Base-by-base conservation (phyloP, 2,888 invertebrate species). In the Drosophila bunnanda region DNA sequence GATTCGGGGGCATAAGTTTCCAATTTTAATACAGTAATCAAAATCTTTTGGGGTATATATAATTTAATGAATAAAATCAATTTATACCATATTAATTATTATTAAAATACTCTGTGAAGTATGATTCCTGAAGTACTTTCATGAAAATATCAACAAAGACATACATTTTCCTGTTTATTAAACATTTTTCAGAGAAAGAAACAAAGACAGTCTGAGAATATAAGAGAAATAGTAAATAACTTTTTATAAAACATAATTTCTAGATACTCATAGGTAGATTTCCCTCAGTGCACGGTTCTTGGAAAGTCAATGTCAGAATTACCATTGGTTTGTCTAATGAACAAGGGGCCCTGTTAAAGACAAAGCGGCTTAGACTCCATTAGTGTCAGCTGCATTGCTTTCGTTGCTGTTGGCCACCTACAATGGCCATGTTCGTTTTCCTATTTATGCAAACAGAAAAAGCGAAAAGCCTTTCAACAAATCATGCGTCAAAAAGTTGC, bases 401-500 rank as follows among this genome's bases (percentile, higher is more conserved):
- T 32, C 8, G 28, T 17, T 32, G 38, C 50, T 48, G 55, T 55
- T 39, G 48, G 25, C 74, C 59, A 53, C 75, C 84, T 68, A 73
- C 73, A 71, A 55, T 71, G 81, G 66, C 73, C 76, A 84, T 70
- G 71, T 84, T 77, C 59, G 46, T 54, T 67, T 71, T 60, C 74
- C 71, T 75, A 80, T 76, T 83, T 82, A 64, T 79, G 71, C 69
- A 56, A 15, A 52, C 30, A 60, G 48, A 69, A 71, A 77, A 85
- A 80, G 62, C 58, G 64, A 79, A 76, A 75, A 82, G 76, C 88
- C 75, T 88, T 88, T 88, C 76, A 75, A 88, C 88, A 85, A 82
- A 84, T 84, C 83, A 84, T 85, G 86, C 88, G 86, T 84, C 83
- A 85, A 70, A 79, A 82, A 73, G 88, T 85, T 85, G 82, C 76